phyloP scores from a whole-genome alignment of 2,797 vertebrate genomes.

The Danio kyathit region DNA sequence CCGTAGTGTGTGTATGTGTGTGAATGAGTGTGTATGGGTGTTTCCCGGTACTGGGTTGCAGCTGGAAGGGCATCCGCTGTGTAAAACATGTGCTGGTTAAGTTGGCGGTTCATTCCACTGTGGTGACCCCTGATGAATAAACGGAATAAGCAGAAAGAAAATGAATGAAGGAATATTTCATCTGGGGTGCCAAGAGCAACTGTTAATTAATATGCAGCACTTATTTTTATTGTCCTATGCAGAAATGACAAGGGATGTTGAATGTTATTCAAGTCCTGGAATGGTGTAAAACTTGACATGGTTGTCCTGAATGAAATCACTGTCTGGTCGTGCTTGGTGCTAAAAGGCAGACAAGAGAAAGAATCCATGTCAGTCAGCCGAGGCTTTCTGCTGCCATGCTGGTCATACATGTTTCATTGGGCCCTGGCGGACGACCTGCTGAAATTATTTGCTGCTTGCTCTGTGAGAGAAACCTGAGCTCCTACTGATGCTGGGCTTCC shows the following conservation, averaged over 20 bases:
- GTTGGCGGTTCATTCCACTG: too few relatives aligned
- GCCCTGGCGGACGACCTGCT: slow-evolving; percentile 64
- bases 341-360: slow-evolving; percentile 52
- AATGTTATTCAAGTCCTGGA: slow-evolving; percentile 12
- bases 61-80: too few relatives aligned
- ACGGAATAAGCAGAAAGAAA: too few relatives aligned
- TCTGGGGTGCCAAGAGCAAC: too few relatives aligned
- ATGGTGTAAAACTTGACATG: slow-evolving; percentile 13
- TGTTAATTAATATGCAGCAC: too few relatives aligned
- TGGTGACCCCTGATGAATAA: too few relatives aligned
- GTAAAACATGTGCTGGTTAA: too few relatives aligned
- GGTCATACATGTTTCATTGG: slow-evolving; percentile 63
- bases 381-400: slow-evolving; percentile 53
- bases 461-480: slow-evolving; percentile 70
- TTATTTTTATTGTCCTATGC: background rate
- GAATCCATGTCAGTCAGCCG: slow-evolving; percentile 58
- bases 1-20: too few relatives aligned
- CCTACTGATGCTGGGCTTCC: slow-evolving; percentile 48
- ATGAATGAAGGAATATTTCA: too few relatives aligned
- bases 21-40: too few relatives aligned
- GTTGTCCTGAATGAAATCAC: slow-evolving; percentile 54
- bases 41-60: too few relatives aligned
- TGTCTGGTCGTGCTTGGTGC: slow-evolving; percentile 43
- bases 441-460: slow-evolving; percentile 68
- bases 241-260: background rate